Evolutionary conservation across 2,797 vertebrate genomes (phyloP).

Genomic region (Coranthus polyacanthus): DNA sequence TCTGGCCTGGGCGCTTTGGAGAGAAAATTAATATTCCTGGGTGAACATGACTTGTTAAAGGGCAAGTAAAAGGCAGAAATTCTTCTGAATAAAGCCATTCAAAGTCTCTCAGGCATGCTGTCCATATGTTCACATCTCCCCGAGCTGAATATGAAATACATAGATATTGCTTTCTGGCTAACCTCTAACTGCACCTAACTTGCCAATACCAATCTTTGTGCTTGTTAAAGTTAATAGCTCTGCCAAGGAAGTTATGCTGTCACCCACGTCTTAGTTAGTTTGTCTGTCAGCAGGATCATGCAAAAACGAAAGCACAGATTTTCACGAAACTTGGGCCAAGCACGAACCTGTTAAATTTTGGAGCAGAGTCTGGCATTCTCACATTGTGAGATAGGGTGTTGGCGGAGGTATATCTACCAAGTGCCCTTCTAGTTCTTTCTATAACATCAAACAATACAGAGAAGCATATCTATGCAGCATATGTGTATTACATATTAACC

Average conservation of each 20-base stretch:
- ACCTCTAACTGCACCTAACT: not conserved
- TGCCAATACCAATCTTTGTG: not conserved
- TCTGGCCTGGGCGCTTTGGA: constrained; percentile 13
- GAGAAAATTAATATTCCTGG: constrained; percentile 53
- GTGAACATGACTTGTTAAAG: constrained; percentile 38
- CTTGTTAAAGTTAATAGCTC: not conserved
- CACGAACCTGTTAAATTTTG: too few species aligned
- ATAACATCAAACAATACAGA: not conserved
- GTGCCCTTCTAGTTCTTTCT: too few species aligned
- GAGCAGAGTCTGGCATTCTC: too few species aligned
- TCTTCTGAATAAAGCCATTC: constrained; percentile 47
- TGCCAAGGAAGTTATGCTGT: too few species aligned
- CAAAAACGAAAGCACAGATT: too few species aligned
- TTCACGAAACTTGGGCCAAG: too few species aligned
- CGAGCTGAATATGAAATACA: not conserved
- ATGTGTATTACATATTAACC: too few species aligned
- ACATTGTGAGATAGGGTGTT: too few species aligned
- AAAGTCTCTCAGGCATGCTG: constrained; percentile 9
- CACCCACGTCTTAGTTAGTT: too few species aligned
- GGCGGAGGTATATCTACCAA: too few species aligned
- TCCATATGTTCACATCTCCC: constrained; percentile 6
- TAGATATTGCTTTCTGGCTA: not conserved
- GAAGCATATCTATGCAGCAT: not conserved
- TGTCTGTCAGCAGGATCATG: too few species aligned
- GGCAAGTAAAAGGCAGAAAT: constrained; percentile 33